Evolutionary conservation across 2,888 invertebrate species (phyloP), one percentile per base, ranked within the genome.

Genomic region (Idaea biselata): DNA sequence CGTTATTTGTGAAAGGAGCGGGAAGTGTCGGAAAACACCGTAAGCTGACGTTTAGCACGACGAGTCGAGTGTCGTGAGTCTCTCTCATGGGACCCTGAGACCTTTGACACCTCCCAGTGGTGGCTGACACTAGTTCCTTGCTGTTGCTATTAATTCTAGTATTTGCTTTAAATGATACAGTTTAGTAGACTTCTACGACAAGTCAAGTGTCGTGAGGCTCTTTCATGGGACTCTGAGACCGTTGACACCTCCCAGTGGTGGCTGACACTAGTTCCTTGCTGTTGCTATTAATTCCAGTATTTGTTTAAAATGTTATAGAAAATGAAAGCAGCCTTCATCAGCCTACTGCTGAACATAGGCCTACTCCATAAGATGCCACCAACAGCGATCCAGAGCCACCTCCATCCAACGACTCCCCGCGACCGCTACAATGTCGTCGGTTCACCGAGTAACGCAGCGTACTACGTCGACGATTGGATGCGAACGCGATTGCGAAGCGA

Each of bases 1-100:
- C 79, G 78, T 76, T 87, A 86, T 88, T 88, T 89, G 89, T 82
- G 72, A 79, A 81, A 78, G 81, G 75, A 73, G 73, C 63, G 73
- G 60, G 64, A 72, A 75, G 76, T 73, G 75, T 74, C 73, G 74
- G 76, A 74, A 74, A 77, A 74, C 79, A 73, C 71, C 72, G 72
- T 72, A 67, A 72, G 76, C 69, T 78, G 80, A 80, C 82, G 77
- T 80, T 82, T 83, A 80, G 78, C 78, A 76, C 74, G 18, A 44
- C 56, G 57, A 55, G 32, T 57, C 44, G 25, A 57, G 55, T 56
- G 56, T 32, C 63, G 61, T 64, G 58, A 56, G 60, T 63, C 44
- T 14, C 3, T 44, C 76, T 72, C 76, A 58, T 31, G 74, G 72
- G 76, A 71, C 58, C 64, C 60, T 58, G 65, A 64, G 32, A 62